phyloP scores from a whole-genome alignment of 2,113 vertebrate species.

The Sapayoa aenigma region DNA sequence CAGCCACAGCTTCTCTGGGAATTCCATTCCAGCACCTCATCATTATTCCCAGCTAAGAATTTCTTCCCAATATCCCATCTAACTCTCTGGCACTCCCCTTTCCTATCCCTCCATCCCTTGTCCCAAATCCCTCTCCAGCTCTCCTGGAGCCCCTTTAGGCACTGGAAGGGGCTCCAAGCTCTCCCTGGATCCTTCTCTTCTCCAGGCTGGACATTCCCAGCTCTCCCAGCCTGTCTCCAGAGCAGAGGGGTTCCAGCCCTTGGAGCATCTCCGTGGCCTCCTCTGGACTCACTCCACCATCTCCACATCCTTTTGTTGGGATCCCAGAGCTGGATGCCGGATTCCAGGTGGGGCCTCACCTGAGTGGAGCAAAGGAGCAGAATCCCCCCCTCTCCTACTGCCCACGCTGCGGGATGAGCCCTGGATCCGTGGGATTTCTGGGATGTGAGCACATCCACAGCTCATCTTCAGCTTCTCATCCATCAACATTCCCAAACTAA shows the following conservation, averaged over 20 bases:
- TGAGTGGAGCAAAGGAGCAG: background rate
- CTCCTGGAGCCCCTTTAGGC: too few relatives aligned
- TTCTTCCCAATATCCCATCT: too few relatives aligned
- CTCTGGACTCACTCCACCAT: background rate
- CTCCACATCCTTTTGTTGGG: background rate
- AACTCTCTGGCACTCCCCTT: too few relatives aligned
- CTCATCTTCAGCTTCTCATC: too few relatives aligned
- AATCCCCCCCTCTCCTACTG: background rate
- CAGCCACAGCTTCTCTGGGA: too few relatives aligned
- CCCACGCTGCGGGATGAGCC: background rate
- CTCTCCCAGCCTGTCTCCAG: background rate
- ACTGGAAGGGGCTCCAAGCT: too few relatives aligned
- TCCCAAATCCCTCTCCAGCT: too few relatives aligned
- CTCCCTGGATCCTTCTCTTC: background rate
- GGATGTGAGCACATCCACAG: background rate
- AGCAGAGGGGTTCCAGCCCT: background rate
- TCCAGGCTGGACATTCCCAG: background rate
- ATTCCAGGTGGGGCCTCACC: background rate
- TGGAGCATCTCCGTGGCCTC: background rate
- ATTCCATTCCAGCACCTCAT: too few relatives aligned
- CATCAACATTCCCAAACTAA: background rate
- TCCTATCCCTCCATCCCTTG: too few relatives aligned
- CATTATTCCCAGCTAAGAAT: too few relatives aligned
- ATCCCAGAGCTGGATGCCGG: background rate
- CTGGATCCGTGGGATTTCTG: rapidly evolving